Evolutionary conservation across 2,797 vertebrate genomes (phyloP), one percentile per base, ranked within the genome.

Genomic region (Aeoliscus strigatus): DNA sequence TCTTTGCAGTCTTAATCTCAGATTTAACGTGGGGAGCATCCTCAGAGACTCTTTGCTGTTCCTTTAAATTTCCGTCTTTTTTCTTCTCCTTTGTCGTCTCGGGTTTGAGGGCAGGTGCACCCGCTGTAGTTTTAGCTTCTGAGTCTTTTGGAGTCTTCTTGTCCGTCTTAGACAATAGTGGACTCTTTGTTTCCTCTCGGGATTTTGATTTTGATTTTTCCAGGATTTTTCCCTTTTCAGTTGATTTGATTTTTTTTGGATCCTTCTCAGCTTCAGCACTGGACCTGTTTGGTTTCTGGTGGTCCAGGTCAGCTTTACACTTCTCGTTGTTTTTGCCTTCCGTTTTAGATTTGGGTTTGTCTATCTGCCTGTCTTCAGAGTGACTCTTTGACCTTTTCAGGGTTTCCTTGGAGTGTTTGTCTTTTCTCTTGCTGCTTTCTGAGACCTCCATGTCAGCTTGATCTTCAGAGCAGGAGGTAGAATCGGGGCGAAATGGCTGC

Each of bases 401-500:
- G 40, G 67, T 72, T 0, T 95, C 92, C 68, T 89, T 96, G 59
- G 86, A 72, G 53, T 83, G 48, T 41, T 77, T 82, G 5, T 94
- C 91, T 50, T 89, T 90, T 67, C 88, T 94, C 46, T 70, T 84
- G 52, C 44, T 77, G 41, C 72, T 17, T 1, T 97, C 93, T 12
- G 79, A 52, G 1, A 74, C 28, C 41, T 94, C 93, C 31, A 70
- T 49, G 44, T 96, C 94, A 36, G 82, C 89, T 23, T 87, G 92
- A 34, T 96, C 93, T 75, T 95, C 94, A 0, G 88, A 88, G 4
- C 82, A 92, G 48, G 85, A 90, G 8, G 84, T 67, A 68, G 87
- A 89, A 47, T 88, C 74, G 5, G 78, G 80, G 4, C 89, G 85
- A 14, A 88, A 87, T 14, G 85, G 86, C 18, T 79, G 68, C 69